Base-by-base conservation (phyloP, 2,113 vertebrate genomes). In the Mormyrus iriodes region DNA sequence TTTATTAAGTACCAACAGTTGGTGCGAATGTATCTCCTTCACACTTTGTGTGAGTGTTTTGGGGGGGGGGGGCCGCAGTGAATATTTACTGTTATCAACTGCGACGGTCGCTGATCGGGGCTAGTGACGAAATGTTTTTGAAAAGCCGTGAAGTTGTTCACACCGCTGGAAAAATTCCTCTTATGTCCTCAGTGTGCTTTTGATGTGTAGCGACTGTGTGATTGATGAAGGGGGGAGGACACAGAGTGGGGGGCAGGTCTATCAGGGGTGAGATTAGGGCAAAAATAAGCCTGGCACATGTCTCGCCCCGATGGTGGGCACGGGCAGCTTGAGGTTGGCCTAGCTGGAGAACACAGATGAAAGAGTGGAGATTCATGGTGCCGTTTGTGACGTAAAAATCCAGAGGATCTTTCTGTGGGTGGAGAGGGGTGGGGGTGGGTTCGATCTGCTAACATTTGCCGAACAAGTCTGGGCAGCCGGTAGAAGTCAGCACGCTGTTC, bases 301-400 rank as follows among this genome's bases (percentile, higher is more conserved):
- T 92, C 91, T 90, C 90, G 90, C 89, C 91, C 91, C 92, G 93
- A 92, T 9, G 42, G 39, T 2, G 44, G 10, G 13, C 44, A 84
- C 19, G 9, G 79, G 39, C 42, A 46, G 76, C 42, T 82, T 82
- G 42, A 42, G 21, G 82, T 84, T 1, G 2, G 17, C 21, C 17
- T 92, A 21, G 10, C 44, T 84, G 44, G 24, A 84, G 82, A 46
- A 19, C 35, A 19, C 17, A 46, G 92, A 55, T 52, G 13, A 53
- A 4, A 35, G 15, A 31, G 48, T 15, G 92, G 92, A 89, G 90
- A 91, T 93, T 90, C 86, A 92, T 93, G 42, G 90, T 89, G 92
- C 95, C 97, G 97, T 97, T 97, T 96, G 92, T 92, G 92, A 95
- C 93, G 92, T 92, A 95, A 93, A 96, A 93, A 95, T 95, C 91